These are phyloP conservation scores for Drosophila cardini DNA, from an alignment of 1,140 invertebrate genomes.

Conservation along the genomic window DNA sequence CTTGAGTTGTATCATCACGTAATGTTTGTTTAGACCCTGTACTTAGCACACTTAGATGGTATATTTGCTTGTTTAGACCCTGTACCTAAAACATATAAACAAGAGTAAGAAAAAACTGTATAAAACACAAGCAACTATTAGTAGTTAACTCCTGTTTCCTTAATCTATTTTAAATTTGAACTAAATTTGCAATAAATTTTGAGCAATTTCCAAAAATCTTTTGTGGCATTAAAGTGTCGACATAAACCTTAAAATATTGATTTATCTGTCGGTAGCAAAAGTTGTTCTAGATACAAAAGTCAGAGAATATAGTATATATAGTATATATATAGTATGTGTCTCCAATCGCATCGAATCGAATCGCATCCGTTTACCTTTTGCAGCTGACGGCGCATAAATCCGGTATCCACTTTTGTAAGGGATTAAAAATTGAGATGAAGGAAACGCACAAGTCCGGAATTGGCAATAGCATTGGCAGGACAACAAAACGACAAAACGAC, in stretches of 20 bases:
- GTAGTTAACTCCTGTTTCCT: no score
- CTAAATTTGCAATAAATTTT: no score
- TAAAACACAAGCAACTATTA: no score
- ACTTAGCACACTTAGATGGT: no score
- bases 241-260: conserved; percentile 69
- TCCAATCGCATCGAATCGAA: conserved; percentile 7
- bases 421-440: conserved; percentile 43
- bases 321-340: no score
- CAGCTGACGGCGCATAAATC: conserved; percentile 40
- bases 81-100: no score
- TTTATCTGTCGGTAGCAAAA: conserved; percentile 41
- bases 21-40: not conserved
- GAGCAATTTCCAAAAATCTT: conserved; percentile 50
- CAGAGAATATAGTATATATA: not conserved
- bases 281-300: not conserved
- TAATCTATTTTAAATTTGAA: no score
- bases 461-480: not conserved
- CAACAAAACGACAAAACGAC: not conserved
- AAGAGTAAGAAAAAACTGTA: no score
- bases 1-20: not conserved
- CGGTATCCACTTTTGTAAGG: conserved; percentile 18
- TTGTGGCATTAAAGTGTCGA: conserved; percentile 37
- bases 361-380: conserved; percentile 42
- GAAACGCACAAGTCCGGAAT: conserved; percentile 30
- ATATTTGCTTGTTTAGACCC: no score